Conservation (phyloP, 1,140 invertebrate genomes). For the Drosophila nikananu region DNA sequence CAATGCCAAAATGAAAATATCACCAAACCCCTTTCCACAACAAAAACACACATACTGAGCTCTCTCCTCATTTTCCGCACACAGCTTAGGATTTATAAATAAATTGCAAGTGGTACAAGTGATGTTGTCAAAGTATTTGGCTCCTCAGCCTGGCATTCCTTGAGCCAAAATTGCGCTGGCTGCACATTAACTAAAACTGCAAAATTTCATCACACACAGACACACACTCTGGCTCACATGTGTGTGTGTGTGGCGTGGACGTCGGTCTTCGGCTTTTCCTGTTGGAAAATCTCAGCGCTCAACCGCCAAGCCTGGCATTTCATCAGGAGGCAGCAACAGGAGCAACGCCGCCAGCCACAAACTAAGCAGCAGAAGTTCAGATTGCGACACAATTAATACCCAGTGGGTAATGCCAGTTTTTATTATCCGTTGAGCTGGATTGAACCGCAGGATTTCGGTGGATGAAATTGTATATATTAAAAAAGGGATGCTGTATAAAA, state of each 20-base stretch:
- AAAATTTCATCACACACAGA: conserved; percentile 46
- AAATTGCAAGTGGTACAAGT: conserved; percentile 6
- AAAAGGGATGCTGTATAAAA: no score
- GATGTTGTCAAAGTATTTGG: conserved; percentile 41
- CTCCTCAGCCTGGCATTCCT: conserved; percentile 15
- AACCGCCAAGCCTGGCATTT: conserved; percentile 80
- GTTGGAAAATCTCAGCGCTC: conserved; percentile 67
- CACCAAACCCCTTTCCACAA: conserved; percentile 32
- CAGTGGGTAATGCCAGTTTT: neutral
- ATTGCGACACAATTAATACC: conserved; percentile 6
- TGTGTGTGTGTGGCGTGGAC: conserved; percentile 20
- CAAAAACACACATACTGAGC: neutral
- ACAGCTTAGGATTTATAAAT: neutral
- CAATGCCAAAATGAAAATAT: conserved; percentile 34
- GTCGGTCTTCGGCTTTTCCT: conserved; percentile 38
- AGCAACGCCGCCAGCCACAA: conserved; percentile 28
- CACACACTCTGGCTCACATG: conserved; percentile 6
- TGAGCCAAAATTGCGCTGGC: conserved; percentile 37
- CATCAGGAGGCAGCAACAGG: conserved; percentile 55
- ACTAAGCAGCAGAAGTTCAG: conserved; percentile 1
- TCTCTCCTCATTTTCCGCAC: neutral
- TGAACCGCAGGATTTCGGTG: no score
- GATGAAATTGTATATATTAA: no score
- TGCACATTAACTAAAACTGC: conserved; percentile 67
- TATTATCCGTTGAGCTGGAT: no score